A percentile compares a stretch with the other conserved stretches of the same genome.
Conservation (phyloP, 2,113 vertebrate genomes). For the Oxyruncus cristatus region DNA sequence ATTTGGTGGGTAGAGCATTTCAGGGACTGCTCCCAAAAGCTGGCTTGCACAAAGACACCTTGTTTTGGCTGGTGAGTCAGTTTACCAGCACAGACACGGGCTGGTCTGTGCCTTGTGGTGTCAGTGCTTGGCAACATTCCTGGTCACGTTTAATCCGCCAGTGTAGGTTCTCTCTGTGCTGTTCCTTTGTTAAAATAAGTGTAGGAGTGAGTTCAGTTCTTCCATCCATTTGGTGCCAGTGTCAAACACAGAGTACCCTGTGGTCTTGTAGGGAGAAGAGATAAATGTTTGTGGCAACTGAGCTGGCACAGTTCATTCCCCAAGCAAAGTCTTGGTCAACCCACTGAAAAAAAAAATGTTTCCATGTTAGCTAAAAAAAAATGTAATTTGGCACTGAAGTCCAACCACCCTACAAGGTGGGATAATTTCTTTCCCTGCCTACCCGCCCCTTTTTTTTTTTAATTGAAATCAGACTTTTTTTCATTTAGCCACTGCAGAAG, state of each 20-base stretch:
- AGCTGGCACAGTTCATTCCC: background rate
- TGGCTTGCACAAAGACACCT: background rate
- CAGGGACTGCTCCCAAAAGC: background rate
- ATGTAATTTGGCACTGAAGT: background rate
- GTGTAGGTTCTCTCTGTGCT: background rate
- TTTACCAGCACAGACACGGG: background rate
- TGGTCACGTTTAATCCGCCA: background rate
- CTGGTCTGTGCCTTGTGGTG: background rate
- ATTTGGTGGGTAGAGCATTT: background rate
- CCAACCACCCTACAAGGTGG: background rate
- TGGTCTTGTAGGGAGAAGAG: background rate
- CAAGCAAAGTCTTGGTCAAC: background rate
- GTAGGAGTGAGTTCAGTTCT: background rate
- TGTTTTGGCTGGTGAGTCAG: background rate
- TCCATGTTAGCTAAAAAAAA: background rate
- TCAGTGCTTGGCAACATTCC: background rate
- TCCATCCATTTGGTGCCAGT: background rate
- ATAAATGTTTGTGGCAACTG: background rate
- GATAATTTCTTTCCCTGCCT: background rate
- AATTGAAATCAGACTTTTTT: background rate
- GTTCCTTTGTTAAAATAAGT: background rate
- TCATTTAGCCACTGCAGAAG: background rate
- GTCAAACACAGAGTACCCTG: background rate
- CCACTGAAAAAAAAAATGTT: background rate
- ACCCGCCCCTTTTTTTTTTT: background rate